phyloP scores from a whole-genome alignment of 2,113 vertebrate species.

The Perca schrenkii region DNA sequence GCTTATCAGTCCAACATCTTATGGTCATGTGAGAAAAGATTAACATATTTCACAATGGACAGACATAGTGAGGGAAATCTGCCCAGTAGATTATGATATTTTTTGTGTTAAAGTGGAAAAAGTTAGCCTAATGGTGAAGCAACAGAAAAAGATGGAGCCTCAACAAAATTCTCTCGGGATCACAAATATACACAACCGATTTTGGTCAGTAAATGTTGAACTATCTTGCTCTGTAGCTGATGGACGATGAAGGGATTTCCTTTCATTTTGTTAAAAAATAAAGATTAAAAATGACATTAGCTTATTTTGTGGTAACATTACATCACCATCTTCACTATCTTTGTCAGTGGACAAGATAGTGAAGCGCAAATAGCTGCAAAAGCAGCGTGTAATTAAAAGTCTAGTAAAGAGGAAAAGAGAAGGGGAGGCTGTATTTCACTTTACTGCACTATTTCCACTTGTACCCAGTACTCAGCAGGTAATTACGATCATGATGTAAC shows the following conservation, averaged over 20 bases:
- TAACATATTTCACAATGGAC: background rate
- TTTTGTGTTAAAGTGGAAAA: background rate
- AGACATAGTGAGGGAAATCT: background rate
- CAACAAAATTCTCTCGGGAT: background rate
- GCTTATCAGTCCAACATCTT: background rate
- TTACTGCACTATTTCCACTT: conserved; percentile 27
- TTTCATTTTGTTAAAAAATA: background rate
- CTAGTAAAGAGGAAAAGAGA: background rate
- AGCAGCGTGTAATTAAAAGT: conserved; percentile 18
- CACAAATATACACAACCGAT: background rate
- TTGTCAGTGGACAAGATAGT: background rate
- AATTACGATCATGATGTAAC: conserved; percentile 42
- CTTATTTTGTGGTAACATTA: background rate
- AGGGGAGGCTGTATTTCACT: background rate
- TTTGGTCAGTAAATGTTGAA: background rate
- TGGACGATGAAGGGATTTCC: background rate
- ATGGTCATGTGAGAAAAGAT: conserved; percentile 3
- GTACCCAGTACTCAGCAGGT: conserved; percentile 9
- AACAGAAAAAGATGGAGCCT: background rate
- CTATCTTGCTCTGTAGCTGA: background rate
- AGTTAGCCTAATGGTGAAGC: background rate
- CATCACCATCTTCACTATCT: too few relatives aligned
- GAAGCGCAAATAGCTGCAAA: background rate
- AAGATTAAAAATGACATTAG: background rate
- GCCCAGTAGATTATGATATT: background rate